Percentiles rank a stretch among this genome's conserved stretches.
Conservation (phyloP, 1,140 invertebrate genomes). For the Neodiprion fabricii region DNA sequence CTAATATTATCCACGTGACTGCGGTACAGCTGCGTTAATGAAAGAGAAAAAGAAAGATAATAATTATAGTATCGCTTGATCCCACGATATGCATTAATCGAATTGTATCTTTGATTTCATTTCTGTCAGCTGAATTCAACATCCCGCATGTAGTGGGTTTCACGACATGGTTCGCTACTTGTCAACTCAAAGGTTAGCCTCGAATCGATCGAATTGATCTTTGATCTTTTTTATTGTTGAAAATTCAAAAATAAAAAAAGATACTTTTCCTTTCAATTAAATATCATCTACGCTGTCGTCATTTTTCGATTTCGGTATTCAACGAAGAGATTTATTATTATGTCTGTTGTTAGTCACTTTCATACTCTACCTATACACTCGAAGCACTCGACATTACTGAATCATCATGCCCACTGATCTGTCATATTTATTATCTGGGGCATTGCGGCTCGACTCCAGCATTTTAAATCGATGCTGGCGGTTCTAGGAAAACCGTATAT, state of each 20-base stretch:
- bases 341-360: too few species aligned
- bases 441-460: too few species aligned
- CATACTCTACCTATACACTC: too few species aligned
- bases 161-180: constrained; percentile 66
- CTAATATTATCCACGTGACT: too few species aligned
- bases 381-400: neutral
- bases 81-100: neutral
- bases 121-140: constrained; percentile 48
- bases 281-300: neutral
- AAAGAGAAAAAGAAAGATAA: too few species aligned
- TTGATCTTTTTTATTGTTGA: neutral
- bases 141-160: constrained; percentile 64
- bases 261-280: neutral
- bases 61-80: too few species aligned
- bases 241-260: neutral
- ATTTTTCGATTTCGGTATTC: too few species aligned
- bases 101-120: constrained; percentile 33
- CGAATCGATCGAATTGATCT: constrained; percentile 8
- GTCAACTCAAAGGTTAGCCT: constrained; percentile 64
- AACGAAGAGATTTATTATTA: too few species aligned
- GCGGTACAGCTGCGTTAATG: too few species aligned
- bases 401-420: neutral
- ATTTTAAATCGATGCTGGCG: too few species aligned
- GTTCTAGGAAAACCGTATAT: too few species aligned
- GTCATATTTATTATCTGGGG: too few species aligned